phyloP scores from a whole-genome alignment of 1,140 invertebrate species.

The Arion vulgaris region DNA sequence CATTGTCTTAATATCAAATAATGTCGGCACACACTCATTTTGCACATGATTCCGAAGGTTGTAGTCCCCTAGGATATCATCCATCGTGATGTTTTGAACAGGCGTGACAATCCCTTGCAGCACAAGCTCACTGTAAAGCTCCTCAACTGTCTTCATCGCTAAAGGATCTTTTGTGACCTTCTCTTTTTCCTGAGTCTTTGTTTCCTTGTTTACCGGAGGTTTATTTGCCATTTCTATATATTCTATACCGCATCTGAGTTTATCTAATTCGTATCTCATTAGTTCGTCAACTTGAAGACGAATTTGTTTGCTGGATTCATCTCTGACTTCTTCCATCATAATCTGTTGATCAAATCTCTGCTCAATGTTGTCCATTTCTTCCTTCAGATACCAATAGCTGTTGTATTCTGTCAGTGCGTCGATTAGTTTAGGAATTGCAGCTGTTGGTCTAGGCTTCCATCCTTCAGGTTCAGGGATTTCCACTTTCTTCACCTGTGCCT shows the following conservation, averaged over 20 bases:
- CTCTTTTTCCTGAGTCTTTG: not conserved
- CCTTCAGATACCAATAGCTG: conserved; percentile 21
- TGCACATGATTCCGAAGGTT: not conserved
- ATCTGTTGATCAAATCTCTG: conserved; percentile 6
- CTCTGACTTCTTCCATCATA: not conserved
- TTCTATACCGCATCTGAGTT: not conserved
- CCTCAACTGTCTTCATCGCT: conserved; percentile 60
- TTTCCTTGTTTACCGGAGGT: not conserved
- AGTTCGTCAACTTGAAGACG: conserved; percentile 8
- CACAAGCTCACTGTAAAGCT: conserved; percentile 88
- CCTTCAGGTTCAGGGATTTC: not conserved
- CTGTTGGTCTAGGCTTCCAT: not conserved
- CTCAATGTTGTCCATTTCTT: conserved; percentile 4
- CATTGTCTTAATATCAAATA: conserved; percentile 75
- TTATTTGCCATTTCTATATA: not conserved
- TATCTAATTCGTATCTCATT: conserved; percentile 22
- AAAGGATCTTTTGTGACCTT: not conserved
- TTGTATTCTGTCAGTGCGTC: not conserved
- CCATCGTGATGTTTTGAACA: conserved; percentile 81
- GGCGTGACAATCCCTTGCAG: conserved; percentile 88
- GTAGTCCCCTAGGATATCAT: conserved; percentile 86
- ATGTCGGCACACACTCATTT: not conserved
- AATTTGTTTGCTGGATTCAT: conserved; percentile 6
- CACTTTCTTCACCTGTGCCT: not conserved
- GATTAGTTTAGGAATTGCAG: not conserved